phyloP scores from a whole-genome alignment of 1,140 invertebrate species.

The Lordiphosa mommai region DNA sequence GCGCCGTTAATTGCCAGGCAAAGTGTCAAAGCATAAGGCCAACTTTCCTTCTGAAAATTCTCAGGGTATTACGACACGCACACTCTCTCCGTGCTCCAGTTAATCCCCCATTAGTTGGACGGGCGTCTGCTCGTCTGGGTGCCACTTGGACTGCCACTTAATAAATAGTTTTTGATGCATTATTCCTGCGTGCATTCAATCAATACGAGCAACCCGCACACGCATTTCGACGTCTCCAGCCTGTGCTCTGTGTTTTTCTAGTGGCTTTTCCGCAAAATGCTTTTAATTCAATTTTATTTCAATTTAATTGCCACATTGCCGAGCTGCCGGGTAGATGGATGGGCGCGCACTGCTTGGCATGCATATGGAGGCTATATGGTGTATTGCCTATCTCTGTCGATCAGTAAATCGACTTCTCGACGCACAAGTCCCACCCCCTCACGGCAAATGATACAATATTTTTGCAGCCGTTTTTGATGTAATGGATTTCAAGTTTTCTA shows the following conservation, averaged over 20 bases:
- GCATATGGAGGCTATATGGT: constrained; percentile 35
- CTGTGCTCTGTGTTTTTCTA: constrained; percentile 38
- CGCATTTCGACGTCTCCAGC: neutral
- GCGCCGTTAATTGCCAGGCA: constrained; percentile 61
- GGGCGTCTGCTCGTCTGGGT: constrained; percentile 55
- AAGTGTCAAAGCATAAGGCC: constrained; percentile 52
- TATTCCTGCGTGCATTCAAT: constrained; percentile 66
- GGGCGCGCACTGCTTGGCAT: constrained; percentile 9
- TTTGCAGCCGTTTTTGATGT: constrained; percentile 46
- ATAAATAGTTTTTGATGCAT: constrained; percentile 76
- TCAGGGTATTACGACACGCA: constrained; percentile 46
- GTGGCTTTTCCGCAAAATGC: constrained; percentile 74
- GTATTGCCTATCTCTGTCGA: constrained; percentile 62
- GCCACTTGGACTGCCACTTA: constrained; percentile 68
- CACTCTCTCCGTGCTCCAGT: constrained; percentile 25
- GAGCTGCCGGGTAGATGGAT: constrained; percentile 22
- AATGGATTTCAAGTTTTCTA: constrained; percentile 72
- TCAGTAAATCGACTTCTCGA: constrained; percentile 38
- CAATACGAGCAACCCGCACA: constrained; percentile 37
- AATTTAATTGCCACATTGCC: constrained; percentile 75
- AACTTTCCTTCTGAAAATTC: constrained; percentile 33
- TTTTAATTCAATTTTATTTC: constrained; percentile 77
- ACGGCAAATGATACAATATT: constrained; percentile 65
- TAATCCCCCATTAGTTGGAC: constrained; percentile 50
- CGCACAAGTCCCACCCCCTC: constrained; percentile 4